Conservation (phyloP, 2,888 invertebrate species). For the Acronicta aceris region DNA sequence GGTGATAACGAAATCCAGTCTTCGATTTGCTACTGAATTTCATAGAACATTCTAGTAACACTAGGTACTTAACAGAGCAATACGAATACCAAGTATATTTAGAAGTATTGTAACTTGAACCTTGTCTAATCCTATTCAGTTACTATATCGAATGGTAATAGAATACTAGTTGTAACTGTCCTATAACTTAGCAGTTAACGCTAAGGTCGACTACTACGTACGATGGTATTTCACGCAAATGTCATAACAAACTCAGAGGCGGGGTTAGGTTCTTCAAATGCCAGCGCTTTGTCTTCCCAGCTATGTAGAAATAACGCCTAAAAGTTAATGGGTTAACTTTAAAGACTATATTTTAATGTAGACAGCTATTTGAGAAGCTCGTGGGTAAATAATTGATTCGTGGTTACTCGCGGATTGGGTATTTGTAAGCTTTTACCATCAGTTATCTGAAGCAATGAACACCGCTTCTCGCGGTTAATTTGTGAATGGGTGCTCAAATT, state of each 20-base stretch:
- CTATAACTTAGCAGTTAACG: constrained; percentile 45
- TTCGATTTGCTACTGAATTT: too few relatives aligned
- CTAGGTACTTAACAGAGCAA: too few relatives aligned
- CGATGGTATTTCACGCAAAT: constrained; percentile 70
- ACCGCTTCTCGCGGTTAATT: too few relatives aligned
- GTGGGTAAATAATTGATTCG: neutral
- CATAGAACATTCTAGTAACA: too few relatives aligned
- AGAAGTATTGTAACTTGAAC: too few relatives aligned
- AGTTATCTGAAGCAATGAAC: too few relatives aligned
- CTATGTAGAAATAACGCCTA: constrained; percentile 22
- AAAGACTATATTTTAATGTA: constrained; percentile 1
- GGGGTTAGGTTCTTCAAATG: constrained; percentile 53
- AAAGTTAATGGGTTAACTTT: constrained; percentile 28
- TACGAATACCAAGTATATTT: too few relatives aligned
- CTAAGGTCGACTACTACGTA: constrained; percentile 48
- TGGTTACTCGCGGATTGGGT: too few relatives aligned
- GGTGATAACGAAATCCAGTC: too few relatives aligned
- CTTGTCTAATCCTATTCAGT: too few relatives aligned
- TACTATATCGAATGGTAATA: constrained; percentile 16
- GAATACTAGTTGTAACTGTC: constrained; percentile 20
- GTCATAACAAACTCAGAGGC: constrained; percentile 61
- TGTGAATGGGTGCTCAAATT: too few relatives aligned
- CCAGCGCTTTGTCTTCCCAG: constrained; percentile 45
- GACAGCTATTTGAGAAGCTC: neutral
- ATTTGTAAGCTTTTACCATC: too few relatives aligned